Base-by-base conservation (phyloP, 2,888 invertebrate genomes). In the Nemoura dubitans region DNA sequence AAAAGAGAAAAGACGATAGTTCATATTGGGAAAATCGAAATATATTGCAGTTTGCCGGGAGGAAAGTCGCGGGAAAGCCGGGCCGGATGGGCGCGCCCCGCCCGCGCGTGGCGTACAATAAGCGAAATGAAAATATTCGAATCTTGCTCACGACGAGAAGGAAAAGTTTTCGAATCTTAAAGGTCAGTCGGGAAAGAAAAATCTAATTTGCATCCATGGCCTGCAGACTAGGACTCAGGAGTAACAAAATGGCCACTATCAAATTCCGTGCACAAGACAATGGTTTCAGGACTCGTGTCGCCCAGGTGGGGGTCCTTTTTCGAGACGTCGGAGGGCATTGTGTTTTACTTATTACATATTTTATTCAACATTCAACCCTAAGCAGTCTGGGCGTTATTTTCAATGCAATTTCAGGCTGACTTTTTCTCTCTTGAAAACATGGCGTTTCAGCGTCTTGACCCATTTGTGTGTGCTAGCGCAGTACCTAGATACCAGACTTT, bases 21-120 rank as follows among this genome's bases (percentile, higher is more conserved):
- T 59, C 59, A 86, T 86, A 83, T 86, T 77, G 86, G 30, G 29
- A 83, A 86, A 86, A 82, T 86, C 81, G 83, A 86, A 86, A 59
- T 86, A 76, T 76, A 83, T 86, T 83, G 86, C 86, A 14, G 30
- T 81, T 81, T 81, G 29, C 30, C n/a, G n/a, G n/a, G 28, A 81
- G 29, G n/a, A 30, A 81, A 81, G 26, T 59, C 21, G 59, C 2
- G 59, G 21, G 14, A 59, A 59, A 21, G 16, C 59, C 2, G 59
- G 59, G 16, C 21, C 21, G 59, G 59, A 59, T 16, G 21, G 59
- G 59, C 36, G 36, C 36, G 36, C 59, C 6, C 59, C 36, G 36
- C 36, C 5, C 59, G 59, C 59, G 59, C 59, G 21, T 21, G 59
- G 59, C 10, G 21, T 1, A 59, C 59, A 59, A 59, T 59, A 59